Base-by-base conservation (phyloP, 2,888 invertebrate genomes). In the Oithona nana region DNA sequence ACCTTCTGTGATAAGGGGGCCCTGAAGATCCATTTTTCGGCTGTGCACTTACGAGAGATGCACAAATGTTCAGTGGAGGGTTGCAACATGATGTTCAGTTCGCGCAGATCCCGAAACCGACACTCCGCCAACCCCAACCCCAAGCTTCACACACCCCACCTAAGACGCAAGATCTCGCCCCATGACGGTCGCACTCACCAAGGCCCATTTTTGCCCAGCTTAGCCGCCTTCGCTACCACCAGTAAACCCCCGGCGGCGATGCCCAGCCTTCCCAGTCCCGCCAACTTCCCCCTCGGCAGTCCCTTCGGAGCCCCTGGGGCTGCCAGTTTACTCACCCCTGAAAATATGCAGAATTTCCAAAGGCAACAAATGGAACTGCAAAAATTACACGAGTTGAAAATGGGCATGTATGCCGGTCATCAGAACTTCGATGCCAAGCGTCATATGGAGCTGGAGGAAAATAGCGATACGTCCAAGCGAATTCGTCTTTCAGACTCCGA, bases 1-100 rank as follows among this genome's bases (percentile, higher is more conserved):
- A 97, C 97, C 20, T 98, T 98, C 76, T 98, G 98, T 79, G 98
- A 98, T 78, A 98, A 98, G 77, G 98, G 97, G 65, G 98, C 98
- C 1, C 78, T 98, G 28, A 98, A 98, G 76, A 99, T 98, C 6
- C 98, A 98, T 73, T 97, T 95, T 72, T 94, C 94, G 59, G 98
- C 98, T 0, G 98, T 99, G 11, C 98, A 98, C 73, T 76, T 97
- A 65, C 82, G 95, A 50, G 98, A 99, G 77, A 98, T 98, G 97
- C 98, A 99, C 75, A 92, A 92, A 75, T 98, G 98, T 73, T 95
- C 97, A 0, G 94, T 98, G 0, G 90, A 90, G 72, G 95, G 95
- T 0, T 97, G 97, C 75, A 94, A 89, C 73, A 95, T 95, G 92
- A 94, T 94, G 92, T 97, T 97, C 72, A 95, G 94, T 73, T 95